phyloP scores from a whole-genome alignment of 2,888 invertebrate species.

The Cantharis rufa region DNA sequence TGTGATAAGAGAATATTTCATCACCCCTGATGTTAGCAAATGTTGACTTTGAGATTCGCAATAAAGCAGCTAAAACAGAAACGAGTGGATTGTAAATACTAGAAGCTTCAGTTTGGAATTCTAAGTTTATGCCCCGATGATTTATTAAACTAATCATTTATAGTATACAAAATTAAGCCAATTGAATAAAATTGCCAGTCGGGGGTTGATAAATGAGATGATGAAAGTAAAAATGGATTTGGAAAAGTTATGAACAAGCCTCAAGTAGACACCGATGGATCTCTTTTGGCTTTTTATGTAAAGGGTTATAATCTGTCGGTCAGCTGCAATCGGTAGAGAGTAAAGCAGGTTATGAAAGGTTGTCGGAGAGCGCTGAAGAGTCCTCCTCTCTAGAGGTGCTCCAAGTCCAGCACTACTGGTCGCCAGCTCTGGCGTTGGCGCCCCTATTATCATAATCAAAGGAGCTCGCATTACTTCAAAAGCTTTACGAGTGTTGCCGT shows the following conservation, averaged over 20 bases:
- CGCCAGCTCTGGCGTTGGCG: slow-evolving; percentile 32
- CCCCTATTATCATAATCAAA: slow-evolving; percentile 39
- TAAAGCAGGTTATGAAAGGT: slow-evolving; percentile 38
- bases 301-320: slow-evolving; percentile 46
- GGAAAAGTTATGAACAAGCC: slow-evolving; percentile 6
- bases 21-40: slow-evolving; percentile 5
- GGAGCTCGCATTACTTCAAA: slow-evolving; percentile 38
- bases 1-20: neutral
- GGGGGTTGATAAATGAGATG: neutral
- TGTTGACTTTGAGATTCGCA: slow-evolving; percentile 48
- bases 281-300: slow-evolving; percentile 27
- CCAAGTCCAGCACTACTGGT: slow-evolving; percentile 36
- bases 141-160: slow-evolving; percentile 2
- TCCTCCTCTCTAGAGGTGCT: slow-evolving; percentile 34
- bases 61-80: slow-evolving; percentile 48
- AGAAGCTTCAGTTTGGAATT: slow-evolving; percentile 10
- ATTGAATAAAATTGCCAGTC: neutral
- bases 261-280: slow-evolving; percentile 31
- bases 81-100: slow-evolving; percentile 44
- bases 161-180: slow-evolving; percentile 16
- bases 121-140: slow-evolving; percentile 14
- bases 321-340: slow-evolving; percentile 39
- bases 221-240: neutral
- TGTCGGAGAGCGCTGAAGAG: slow-evolving; percentile 36
- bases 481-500: slow-evolving; percentile 33